Percentiles rank a stretch among this genome's conserved stretches.
Evolutionary conservation across 2,113 vertebrate genomes (phyloP).

Genomic region (Mixornis gularis): DNA sequence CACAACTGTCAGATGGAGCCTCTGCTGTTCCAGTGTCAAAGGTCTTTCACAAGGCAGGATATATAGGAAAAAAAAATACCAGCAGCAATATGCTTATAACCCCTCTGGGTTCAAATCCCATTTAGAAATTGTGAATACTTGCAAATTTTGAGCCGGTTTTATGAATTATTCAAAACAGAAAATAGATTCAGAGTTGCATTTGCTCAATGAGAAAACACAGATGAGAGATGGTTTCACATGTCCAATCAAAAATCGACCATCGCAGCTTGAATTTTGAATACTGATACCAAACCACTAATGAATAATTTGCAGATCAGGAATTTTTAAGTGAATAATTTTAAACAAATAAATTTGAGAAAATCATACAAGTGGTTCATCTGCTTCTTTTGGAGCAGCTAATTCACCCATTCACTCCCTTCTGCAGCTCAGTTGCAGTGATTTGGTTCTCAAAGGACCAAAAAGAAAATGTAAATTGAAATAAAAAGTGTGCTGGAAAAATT

Average conservation of each 20-base stretch:
- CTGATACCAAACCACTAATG: constrained; percentile 50
- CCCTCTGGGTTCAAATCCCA: background rate
- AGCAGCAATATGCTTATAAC: background rate
- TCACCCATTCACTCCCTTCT: constrained; percentile 50
- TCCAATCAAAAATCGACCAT: constrained; percentile 49
- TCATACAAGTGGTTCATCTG: constrained; percentile 63
- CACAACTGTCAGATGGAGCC: background rate
- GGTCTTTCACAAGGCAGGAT: background rate
- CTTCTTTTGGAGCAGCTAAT: constrained; percentile 55
- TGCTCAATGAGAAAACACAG: constrained; percentile 37
- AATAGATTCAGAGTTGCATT: constrained; percentile 30
- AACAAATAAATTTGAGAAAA: constrained; percentile 63
- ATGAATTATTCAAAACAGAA: constrained; percentile 54
- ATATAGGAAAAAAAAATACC: background rate
- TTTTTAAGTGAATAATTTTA: constrained; percentile 65
- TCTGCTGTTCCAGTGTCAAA: background rate
- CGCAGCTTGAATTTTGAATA: constrained; percentile 49
- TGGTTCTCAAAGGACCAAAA: constrained; percentile 57
- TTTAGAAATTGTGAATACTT: constrained; percentile 33
- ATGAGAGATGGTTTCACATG: constrained; percentile 42
- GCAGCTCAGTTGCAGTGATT: constrained; percentile 50
- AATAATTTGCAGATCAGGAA: constrained; percentile 59
- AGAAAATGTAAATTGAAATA: constrained; percentile 56
- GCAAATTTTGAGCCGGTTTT: constrained; percentile 42
- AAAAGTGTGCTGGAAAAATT: constrained; percentile 36